Conservation (phyloP, 2,888 invertebrate genomes). For the Acrocyrtus sp. region DNA sequence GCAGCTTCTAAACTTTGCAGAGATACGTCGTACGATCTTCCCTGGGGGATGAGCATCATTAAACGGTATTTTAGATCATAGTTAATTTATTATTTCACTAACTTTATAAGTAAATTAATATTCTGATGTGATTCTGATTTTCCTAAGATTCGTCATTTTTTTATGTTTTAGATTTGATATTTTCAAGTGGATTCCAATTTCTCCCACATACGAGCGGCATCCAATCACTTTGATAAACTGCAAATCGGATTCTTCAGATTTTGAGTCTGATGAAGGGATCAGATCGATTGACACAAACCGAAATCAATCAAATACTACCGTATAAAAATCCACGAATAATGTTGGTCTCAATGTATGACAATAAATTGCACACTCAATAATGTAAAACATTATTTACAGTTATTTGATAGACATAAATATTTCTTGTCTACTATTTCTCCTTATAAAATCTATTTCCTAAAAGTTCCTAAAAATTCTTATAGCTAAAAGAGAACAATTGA, state of each 20-base stretch:
- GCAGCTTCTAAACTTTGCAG: conserved; percentile 32
- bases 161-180: conserved; percentile 26
- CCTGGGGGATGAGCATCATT: conserved; percentile 64
- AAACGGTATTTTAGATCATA: conserved; percentile 17
- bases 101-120: not conserved
- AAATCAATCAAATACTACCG: not conserved
- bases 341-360: not conserved
- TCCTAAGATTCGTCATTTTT: conserved; percentile 27
- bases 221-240: conserved; percentile 7
- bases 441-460: not conserved
- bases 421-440: not conserved
- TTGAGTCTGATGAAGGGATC: no score
- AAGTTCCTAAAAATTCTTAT: no score
- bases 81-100: not conserved
- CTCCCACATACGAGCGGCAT: conserved; percentile 47
- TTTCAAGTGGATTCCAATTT: conserved; percentile 49
- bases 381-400: not conserved
- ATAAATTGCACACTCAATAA: not conserved
- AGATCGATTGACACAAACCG: no score
- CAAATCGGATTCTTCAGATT: not conserved
- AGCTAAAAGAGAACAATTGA: no score
- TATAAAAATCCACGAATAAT: not conserved
- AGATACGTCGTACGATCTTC: conserved; percentile 68
- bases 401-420: not conserved
- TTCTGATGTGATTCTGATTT: not conserved